A percentile compares a stretch with the other conserved stretches of the same genome.
These are phyloP conservation scores for Dryobotodes eremita DNA, from an alignment of 2,888 invertebrate species.

Conservation along the genomic window DNA sequence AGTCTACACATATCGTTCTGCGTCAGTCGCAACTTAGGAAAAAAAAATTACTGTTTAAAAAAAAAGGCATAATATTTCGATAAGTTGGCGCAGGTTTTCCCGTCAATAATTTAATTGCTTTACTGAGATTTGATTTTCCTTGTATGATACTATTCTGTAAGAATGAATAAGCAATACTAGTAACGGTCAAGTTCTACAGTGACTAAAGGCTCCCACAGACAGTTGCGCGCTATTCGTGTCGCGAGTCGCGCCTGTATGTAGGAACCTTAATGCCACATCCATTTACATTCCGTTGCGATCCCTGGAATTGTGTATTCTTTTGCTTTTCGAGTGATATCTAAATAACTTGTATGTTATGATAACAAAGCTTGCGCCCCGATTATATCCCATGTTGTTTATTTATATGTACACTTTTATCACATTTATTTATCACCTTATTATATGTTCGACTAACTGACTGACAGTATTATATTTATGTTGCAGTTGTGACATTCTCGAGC, in stretches of 20 bases:
- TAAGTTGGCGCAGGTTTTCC: neutral
- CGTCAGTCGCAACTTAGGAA: neutral
- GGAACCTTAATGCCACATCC: too few species aligned
- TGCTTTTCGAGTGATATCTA: neutral
- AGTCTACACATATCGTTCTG: constrained; percentile 60
- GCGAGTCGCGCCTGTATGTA: too few species aligned
- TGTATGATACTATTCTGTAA: neutral
- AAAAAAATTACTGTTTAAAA: neutral
- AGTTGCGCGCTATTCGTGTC: too few species aligned
- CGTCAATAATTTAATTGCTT: neutral
- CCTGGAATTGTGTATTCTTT: neutral
- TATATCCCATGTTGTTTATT: constrained; percentile 31
- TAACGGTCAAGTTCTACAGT: neutral
- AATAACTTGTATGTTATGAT: constrained; percentile 19
- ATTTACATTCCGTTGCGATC: constrained; percentile 4
- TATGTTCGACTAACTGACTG: constrained; percentile 68
- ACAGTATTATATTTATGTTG: constrained; percentile 78
- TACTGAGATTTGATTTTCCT: neutral
- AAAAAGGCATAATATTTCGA: neutral
- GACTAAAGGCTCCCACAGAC: neutral
- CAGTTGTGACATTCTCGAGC: constrained; percentile 88
- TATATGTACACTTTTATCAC: constrained; percentile 12
- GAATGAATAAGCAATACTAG: neutral
- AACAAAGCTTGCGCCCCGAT: constrained; percentile 26
- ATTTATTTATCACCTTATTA: constrained; percentile 25